Evolutionary conservation across 2,797 vertebrate genomes (phyloP), one percentile per base, ranked within the genome.

Genomic region (Nannoperca australis): DNA sequence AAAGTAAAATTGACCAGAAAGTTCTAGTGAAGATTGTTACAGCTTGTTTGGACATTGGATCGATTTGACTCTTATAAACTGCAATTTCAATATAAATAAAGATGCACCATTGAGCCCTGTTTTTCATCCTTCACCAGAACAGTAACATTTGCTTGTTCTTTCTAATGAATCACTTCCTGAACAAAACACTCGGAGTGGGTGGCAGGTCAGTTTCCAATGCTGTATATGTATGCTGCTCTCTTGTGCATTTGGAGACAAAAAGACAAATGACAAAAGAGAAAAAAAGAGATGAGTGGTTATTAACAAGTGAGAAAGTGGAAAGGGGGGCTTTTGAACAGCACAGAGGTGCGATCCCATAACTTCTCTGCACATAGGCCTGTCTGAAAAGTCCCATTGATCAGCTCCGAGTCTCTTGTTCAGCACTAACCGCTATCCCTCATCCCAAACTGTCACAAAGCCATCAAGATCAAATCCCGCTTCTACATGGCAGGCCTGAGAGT

Each of bases 401-500:
- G 94, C 96, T 93, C 92, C 92, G 93, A 96, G 94, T 95, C 95
- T 95, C 96, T 96, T 96, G 96, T 97, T 97, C 90, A 95, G 96
- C 96, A 96, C 96, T 97, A 97, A 96, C 96, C 92, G 92, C 95
- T 89, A 95, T 96, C 96, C 96, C 96, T 97, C 96, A 97, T 96
- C 96, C 95, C 95, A 91, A 91, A 91, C 95, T 96, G 96, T 97
- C 97, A 96, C 93, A 93, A 93, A 94, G 95, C 96, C 96, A 95
- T 97, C 96, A 96, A 96, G 92, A 97, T 94, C 94, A 97, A 97
- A 96, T 97, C 96, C 95, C 95, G 94, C 94, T 95, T 94, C 96
- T 96, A 89, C 96, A 81, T 95, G 96, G 93, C 95, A 87, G 92
- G 94, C 96, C 95, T 95, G 95, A 96, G 88, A 95, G 88, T 80